Evolutionary conservation across 2,797 vertebrate genomes (phyloP), one percentile per base, ranked within the genome.

Genomic region (Fistularia tabacaria): DNA sequence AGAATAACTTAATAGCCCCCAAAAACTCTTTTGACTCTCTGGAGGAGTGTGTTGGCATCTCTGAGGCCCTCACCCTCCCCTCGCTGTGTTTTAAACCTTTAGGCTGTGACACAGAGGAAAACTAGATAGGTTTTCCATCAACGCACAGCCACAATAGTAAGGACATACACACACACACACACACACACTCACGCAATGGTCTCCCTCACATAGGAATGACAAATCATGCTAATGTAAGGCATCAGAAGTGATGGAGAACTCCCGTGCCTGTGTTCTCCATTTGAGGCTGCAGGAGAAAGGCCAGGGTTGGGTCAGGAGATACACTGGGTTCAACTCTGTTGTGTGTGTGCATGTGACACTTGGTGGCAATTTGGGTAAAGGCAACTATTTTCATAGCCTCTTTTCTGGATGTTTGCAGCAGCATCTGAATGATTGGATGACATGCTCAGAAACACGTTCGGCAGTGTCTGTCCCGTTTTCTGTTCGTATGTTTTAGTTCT

Each of bases 71-170:
- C 61, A 62, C 42, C 45, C 64, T 59, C 62, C 65, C 64, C 67
- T n/a, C 48, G 56, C 70, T 71, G 57, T 46, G 56, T 65, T 84
- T 77, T 71, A 77, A 83, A 80, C 69, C 79, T 73, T 83, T 59
- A 67, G 66, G 80, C 59, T 64, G 83, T 85, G 84, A 87, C 82
- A 86, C 83, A 84, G 60, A 86, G 85, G 86, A 88, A 84, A 87
- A 88, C 65, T 79, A 76, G 74, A 84, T 76, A 73, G 66, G 62
- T 88, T 87, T 90, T 86, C 87, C 85, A 88, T 81, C 81, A 77
- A 53, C 49, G 69, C 71, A 71, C 62, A 9, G 8, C 66, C 69
- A 78, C 77, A 72, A 74, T 62, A 66, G 60, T 57, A 25, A 54
- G 65, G 71, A 66, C 70, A 73, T 74, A 73, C 76, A 78, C 69